Base-by-base conservation (phyloP, 2,888 invertebrate genomes). In the Bellardia bayeri region DNA sequence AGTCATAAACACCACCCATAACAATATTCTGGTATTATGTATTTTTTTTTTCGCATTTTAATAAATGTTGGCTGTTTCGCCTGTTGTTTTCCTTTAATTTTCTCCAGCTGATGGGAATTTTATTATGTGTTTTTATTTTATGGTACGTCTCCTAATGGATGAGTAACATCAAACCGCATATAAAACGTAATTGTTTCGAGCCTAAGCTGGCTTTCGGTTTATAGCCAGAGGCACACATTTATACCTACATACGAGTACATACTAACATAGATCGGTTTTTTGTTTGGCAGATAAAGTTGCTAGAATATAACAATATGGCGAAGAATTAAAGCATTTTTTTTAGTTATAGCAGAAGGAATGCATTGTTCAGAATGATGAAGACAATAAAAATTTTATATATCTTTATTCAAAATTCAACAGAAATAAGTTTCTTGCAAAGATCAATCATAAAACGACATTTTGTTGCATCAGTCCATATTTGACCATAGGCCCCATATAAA, bases 131-230 rank as follows among this genome's bases (percentile, higher is more conserved):
- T 37, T 80, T 16, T 49, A 16, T 23, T 71, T 72, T 63, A 61
- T 69, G 49, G 30, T 49, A 49, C 37, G 49, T 66, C 76, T 68
- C 78, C 84, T 84, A 87, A 85, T 82, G 82, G 81, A 79, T 42
- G 58, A 68, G 69, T 56, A 79, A 58, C 79, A 79, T 75, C 79
- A 74, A 87, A 85, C 49, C 69, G 85, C 72, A 79, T 45, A 85
- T 85, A 85, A 87, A 87, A 87, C 51, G 64, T 79, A 85, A 85
- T 82, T 87, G 87, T 71, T 82, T 71, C 75, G 78, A 79, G 74
- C 54, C 87, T 82, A 85, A 82, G 85, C 79, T 79, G 74, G 85
- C 42, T 79, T 84, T 69, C 11, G 72, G 61, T 76, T 84, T 84
- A 84, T 71, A 40, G 66, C 40, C 40, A n/a, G 30, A 42, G 3